phyloP scores from a whole-genome alignment of 2,888 invertebrate species.

The Melolontha melolontha region DNA sequence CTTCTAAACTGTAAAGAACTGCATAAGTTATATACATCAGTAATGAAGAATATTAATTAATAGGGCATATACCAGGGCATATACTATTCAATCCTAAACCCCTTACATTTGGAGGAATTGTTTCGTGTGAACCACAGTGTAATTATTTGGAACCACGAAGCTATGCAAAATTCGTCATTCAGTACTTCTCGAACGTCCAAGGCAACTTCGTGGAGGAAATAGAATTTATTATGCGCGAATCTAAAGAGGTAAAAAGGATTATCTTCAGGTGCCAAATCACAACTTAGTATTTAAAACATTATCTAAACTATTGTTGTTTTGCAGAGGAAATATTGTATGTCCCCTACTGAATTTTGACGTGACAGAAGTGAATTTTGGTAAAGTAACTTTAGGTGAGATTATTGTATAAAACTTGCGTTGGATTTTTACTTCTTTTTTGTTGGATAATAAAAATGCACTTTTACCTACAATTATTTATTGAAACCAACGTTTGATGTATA shows the following conservation, averaged over 20 bases:
- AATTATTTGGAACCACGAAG: slow-evolving; percentile 68
- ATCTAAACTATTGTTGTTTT: slow-evolving; percentile 18
- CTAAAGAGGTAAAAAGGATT: slow-evolving; percentile 68
- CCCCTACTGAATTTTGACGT: slow-evolving; percentile 71
- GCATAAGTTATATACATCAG: no score
- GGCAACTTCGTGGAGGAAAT: slow-evolving; percentile 74
- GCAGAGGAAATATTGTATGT: slow-evolving; percentile 72
- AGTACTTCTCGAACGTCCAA: slow-evolving; percentile 70
- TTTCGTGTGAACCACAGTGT: slow-evolving; percentile 67
- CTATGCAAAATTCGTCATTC: slow-evolving; percentile 68
- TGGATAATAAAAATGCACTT: no score
- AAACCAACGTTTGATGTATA: no score
- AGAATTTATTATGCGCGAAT: slow-evolving; percentile 71
- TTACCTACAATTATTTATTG: no score
- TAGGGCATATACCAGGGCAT: slow-evolving; percentile 72
- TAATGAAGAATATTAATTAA: no score
- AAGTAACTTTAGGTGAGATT: slow-evolving; percentile 68
- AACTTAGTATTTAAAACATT: slow-evolving; percentile 1
- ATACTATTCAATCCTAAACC: slow-evolving; percentile 66
- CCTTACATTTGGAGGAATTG: slow-evolving; percentile 70
- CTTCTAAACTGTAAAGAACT: no score
- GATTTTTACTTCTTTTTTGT: no score
- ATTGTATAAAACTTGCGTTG: no score
- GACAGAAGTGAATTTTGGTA: slow-evolving; percentile 70
- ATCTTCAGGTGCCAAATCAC: slow-evolving; percentile 70